A percentile compares a stretch with the other conserved stretches of the same genome.
Conservation (phyloP, 64 coral and sea anemone genomes). For the Acropora yongei region DNA sequence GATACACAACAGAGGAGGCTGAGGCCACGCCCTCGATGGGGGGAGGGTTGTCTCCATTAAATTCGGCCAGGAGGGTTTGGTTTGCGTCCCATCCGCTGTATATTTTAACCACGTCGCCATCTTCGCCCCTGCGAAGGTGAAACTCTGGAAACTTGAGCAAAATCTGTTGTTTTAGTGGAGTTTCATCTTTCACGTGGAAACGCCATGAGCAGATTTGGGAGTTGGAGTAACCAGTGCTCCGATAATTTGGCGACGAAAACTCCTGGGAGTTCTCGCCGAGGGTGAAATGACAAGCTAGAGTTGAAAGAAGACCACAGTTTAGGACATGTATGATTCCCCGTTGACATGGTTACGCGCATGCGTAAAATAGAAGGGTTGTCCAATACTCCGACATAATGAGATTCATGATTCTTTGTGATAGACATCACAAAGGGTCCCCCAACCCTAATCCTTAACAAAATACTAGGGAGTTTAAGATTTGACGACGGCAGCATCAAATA, state of each 20-base stretch:
- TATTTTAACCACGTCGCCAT: slow-evolving; percentile 9
- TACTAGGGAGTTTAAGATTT: too few species aligned
- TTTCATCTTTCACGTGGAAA: neutral
- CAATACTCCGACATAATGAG: too few species aligned
- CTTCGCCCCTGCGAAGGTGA: neutral
- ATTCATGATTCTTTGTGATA: too few species aligned
- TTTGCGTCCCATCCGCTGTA: slow-evolving; percentile 1
- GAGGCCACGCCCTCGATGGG: slow-evolving; percentile 10
- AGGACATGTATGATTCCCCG: neutral
- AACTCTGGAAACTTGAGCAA: slow-evolving; percentile 34
- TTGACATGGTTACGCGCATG: too few species aligned
- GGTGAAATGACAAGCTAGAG: slow-evolving; percentile 30
- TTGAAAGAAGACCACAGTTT: neutral
- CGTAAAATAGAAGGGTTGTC: too few species aligned
- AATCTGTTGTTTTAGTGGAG: neutral
- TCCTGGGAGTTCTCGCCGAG: slow-evolving; percentile 12
- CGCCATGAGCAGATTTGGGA: slow-evolving; percentile 30
- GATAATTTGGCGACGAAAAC: slow-evolving; percentile 9
- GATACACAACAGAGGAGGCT: neutral
- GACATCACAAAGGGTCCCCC: too few species aligned
- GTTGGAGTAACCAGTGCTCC: neutral
- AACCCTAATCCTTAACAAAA: too few species aligned
- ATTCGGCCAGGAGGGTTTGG: neutral
- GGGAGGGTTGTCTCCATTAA: neutral
- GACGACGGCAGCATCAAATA: too few species aligned